phyloP scores from a whole-genome alignment of 1,140 invertebrate genomes.

The Aricia agestis region DNA sequence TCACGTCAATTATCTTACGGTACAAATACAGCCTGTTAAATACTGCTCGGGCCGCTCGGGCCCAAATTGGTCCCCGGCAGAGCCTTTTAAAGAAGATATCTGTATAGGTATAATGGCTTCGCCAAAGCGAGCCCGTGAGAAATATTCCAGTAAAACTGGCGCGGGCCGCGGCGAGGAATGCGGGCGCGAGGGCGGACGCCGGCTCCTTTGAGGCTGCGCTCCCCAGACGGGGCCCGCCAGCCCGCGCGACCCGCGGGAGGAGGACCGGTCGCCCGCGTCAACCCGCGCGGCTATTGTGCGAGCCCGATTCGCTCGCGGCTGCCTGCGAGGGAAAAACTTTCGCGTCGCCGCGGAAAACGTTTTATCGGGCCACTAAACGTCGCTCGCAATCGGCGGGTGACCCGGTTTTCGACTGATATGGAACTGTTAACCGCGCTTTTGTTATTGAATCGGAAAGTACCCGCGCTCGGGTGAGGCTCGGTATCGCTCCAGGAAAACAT shows the following conservation, averaged over 20 bases:
- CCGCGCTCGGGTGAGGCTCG: constrained; percentile 11
- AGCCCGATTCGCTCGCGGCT: constrained; percentile 6
- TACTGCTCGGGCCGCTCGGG: constrained; percentile 37
- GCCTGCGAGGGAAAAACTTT: background rate
- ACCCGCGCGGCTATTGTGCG: constrained; percentile 13
- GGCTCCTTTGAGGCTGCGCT: constrained; percentile 68
- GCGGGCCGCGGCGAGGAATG: constrained; percentile 61
- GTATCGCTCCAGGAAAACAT: constrained; percentile 28
- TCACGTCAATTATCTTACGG: constrained; percentile 43
- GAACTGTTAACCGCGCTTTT: constrained; percentile 42
- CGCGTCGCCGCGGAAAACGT: background rate
- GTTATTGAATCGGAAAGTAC: constrained; percentile 44
- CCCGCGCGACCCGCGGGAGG: constrained; percentile 44
- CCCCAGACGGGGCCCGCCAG: constrained; percentile 58
- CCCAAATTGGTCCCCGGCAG: constrained; percentile 46
- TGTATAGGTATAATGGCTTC: constrained; percentile 60
- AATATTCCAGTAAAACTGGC: constrained; percentile 68
- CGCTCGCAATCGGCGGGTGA: constrained; percentile 31
- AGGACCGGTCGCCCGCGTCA: constrained; percentile 42
- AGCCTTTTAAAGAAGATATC: constrained; percentile 44
- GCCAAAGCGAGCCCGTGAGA: constrained; percentile 74
- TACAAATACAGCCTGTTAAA: constrained; percentile 41
- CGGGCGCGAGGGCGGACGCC: constrained; percentile 66
- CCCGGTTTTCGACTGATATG: constrained; percentile 52
- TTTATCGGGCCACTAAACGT: background rate